These are phyloP conservation scores for Rhadina sibilatrix DNA, from an alignment of 2,113 vertebrate genomes.

Conservation along the genomic window DNA sequence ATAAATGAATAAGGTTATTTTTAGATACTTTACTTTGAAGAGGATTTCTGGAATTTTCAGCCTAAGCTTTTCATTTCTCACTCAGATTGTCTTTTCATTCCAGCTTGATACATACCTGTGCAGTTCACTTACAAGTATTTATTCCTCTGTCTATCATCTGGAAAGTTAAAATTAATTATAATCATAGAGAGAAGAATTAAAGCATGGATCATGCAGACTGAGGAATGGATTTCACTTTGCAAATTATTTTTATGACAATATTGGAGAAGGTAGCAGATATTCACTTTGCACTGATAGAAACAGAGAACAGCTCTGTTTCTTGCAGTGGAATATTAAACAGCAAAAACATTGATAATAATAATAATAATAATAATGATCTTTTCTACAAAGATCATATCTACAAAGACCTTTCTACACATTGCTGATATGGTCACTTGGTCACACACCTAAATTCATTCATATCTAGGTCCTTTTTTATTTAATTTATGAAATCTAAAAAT, in stretches of 20 bases:
- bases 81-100: slow-evolving; percentile 1
- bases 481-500: neutral
- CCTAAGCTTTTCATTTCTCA: neutral
- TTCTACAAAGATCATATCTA: neutral
- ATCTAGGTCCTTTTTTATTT: neutral
- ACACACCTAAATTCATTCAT: neutral
- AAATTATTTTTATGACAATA: slow-evolving; percentile 49
- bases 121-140: slow-evolving; percentile 19
- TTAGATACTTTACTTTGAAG: neutral
- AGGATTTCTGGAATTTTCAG: neutral
- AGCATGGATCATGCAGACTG: neutral
- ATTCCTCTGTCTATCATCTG: slow-evolving; percentile 1
- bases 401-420: neutral
- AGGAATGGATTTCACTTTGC: neutral
- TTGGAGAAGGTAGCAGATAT: slow-evolving; percentile 24
- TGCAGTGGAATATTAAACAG: neutral
- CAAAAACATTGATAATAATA: neutral
- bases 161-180: slow-evolving; percentile 38
- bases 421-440: neutral
- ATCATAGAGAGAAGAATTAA: slow-evolving; percentile 18
- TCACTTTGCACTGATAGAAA: neutral
- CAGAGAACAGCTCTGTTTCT: neutral
- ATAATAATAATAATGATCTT: neutral
- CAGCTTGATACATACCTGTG: slow-evolving; percentile 21
- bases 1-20: neutral